These are phyloP conservation scores for Passer domesticus DNA, from an alignment of 2,113 vertebrate genomes.

Conservation along the genomic window DNA sequence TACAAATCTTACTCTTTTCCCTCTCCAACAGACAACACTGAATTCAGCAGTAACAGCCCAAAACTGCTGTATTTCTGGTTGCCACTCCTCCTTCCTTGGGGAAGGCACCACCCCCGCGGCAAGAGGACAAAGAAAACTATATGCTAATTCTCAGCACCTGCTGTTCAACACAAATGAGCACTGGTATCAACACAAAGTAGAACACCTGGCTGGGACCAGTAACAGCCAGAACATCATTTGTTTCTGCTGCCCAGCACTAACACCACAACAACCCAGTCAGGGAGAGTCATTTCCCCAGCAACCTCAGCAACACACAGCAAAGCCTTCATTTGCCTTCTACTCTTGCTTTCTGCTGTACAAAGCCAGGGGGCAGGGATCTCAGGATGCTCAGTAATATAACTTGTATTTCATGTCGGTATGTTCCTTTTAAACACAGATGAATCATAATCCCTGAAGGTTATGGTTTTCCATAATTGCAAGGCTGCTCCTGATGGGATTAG, in stretches of 20 bases:
- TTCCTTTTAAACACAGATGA: neutral
- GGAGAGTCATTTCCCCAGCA: neutral
- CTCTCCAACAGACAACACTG: accelerated
- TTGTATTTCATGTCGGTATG: neutral
- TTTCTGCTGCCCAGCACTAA: neutral
- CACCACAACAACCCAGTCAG: neutral
- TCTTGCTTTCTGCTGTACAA: neutral
- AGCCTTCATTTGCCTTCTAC: neutral
- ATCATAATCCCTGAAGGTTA: constrained; percentile 3
- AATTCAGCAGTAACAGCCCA: neutral
- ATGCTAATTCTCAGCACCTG: neutral
- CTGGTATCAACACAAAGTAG: neutral
- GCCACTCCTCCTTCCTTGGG: neutral
- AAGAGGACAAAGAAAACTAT: neutral
- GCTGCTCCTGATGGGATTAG: neutral
- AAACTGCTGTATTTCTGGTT: accelerated
- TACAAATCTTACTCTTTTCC: neutral
- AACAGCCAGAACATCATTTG: neutral
- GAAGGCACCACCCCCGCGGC: neutral
- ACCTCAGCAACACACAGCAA: neutral
- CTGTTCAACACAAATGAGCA: neutral
- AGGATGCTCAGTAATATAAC: neutral
- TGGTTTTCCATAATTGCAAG: neutral
- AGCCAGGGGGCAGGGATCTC: neutral
- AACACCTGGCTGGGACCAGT: neutral